Base-by-base conservation (phyloP, 2,888 invertebrate species). In the Elmis aenea region DNA sequence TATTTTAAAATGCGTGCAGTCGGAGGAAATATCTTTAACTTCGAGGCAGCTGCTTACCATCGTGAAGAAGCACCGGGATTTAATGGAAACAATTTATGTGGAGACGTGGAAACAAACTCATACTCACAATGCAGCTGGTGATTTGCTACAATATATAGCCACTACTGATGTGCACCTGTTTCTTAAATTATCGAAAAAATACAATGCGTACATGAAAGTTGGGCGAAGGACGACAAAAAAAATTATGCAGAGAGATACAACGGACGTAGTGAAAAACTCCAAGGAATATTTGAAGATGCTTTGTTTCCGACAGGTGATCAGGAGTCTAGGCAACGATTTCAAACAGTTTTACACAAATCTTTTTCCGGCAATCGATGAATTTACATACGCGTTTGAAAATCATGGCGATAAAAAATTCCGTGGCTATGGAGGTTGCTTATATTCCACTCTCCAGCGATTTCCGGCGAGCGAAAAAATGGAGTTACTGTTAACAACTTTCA, bases 141-240 rank as follows among this genome's bases (percentile, higher is more conserved):
- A 12, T n/a, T 13, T 45, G 12, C 37, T 37, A 28, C 5, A 13
- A 3, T 22, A 33, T 23, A 6, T 41, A 10, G 10, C 27, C 2
- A 31, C 33, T 5, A n/a, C 12, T 5, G 24, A 48, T 15, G 18
- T 18, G 5, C 5, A 10, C 11, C 21, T 47, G 13, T 47, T 42
- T 20, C 23, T 32, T 5, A 33, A 40, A 15, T 30, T 47, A 13
- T 14, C 11, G 5, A 14, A 34, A 12, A 22, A 29, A 20, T 33
- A 45, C 15, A 24, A 26, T 2, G 25, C 28, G 5, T n/a, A 8
- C 5, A 6, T 28, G 3, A 18, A 27, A 13, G 20, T 38, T 23
- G 48, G 48, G 2, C 28, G 29, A 14, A 34, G 38, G 9, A n/a
- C 30, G 5, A 38, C 40, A 13, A 32, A 39, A 22, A 41, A 35